Conservation (phyloP, 2,113 vertebrate species). For the Brachypodius melanocephalos region DNA sequence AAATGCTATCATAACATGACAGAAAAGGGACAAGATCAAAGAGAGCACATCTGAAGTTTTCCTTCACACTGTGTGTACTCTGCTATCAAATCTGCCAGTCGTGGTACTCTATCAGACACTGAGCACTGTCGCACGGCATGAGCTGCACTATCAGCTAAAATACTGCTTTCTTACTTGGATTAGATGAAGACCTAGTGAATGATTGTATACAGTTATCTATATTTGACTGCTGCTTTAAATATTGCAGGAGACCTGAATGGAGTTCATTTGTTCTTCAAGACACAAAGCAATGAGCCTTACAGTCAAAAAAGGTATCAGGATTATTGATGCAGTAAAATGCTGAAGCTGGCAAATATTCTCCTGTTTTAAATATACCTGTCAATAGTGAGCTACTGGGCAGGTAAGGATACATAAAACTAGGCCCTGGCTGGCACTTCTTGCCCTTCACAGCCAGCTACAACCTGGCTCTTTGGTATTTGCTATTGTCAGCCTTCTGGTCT, state of each 20-base stretch:
- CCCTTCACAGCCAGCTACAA: background rate
- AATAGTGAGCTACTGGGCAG: background rate
- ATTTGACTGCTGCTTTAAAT: background rate
- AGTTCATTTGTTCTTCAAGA: background rate
- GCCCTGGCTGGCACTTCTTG: background rate
- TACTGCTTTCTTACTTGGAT: background rate
- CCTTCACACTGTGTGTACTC: background rate
- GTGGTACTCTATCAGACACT: background rate
- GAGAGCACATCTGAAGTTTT: background rate
- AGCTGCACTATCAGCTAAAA: background rate
- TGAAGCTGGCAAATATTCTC: background rate
- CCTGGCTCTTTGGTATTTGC: background rate
- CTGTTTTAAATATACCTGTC: background rate
- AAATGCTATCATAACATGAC: background rate
- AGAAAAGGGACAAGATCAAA: background rate
- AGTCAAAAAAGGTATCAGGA: background rate
- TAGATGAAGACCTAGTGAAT: background rate
- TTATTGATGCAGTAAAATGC: background rate
- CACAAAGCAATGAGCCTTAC: background rate
- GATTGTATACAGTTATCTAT: background rate
- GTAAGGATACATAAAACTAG: background rate
- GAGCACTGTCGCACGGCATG: rapidly evolving
- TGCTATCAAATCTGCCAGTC: background rate
- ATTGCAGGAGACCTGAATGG: background rate
- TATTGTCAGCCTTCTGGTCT: background rate